phyloP scores from a whole-genome alignment of 2,888 invertebrate genomes.

The Drosophila differens region DNA sequence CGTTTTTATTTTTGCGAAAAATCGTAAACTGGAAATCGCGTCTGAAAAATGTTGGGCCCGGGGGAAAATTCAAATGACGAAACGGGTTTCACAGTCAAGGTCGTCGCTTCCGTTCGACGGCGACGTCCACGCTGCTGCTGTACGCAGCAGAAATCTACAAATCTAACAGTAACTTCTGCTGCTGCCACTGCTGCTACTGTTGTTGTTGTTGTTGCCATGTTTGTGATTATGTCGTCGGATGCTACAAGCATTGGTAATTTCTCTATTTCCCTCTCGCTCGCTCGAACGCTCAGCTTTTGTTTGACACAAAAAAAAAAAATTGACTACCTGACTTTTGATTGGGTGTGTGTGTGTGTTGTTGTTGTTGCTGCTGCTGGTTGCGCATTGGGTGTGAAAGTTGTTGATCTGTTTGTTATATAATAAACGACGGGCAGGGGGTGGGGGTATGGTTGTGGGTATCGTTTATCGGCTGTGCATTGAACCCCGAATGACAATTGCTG shows the following conservation, averaged over 20 bases:
- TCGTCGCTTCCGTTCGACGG: conserved; percentile 66
- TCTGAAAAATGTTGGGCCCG: conserved; percentile 59
- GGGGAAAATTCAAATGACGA: conserved; percentile 69
- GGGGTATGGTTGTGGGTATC: not conserved
- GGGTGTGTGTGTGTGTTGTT: conserved; percentile 48
- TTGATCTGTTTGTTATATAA: conserved; percentile 78
- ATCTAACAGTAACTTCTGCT: not conserved
- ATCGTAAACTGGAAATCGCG: conserved; percentile 50
- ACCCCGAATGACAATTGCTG: conserved; percentile 78
- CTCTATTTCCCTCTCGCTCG: conserved; percentile 36
- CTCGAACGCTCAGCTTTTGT: conserved; percentile 33
- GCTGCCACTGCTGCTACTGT: conserved; percentile 6
- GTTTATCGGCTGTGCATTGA: conserved; percentile 68
- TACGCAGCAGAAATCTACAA: conserved; percentile 37
- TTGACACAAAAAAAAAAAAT: conserved; percentile 34
- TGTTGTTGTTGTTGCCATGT: conserved; percentile 42
- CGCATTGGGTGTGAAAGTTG: conserved; percentile 79
- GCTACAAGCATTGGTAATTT: conserved; percentile 78
- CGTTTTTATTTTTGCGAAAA: conserved; percentile 15
- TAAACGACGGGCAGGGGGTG: conserved; percentile 13
- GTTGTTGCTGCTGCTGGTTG: conserved; percentile 37
- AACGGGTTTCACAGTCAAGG: conserved; percentile 82
- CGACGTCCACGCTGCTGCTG: conserved; percentile 26
- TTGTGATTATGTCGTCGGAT: conserved; percentile 70
- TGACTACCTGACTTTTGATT: conserved; percentile 49